Evolutionary conservation across 2,888 invertebrate genomes (phyloP).

Genomic region (Drosophila stalkeri): DNA sequence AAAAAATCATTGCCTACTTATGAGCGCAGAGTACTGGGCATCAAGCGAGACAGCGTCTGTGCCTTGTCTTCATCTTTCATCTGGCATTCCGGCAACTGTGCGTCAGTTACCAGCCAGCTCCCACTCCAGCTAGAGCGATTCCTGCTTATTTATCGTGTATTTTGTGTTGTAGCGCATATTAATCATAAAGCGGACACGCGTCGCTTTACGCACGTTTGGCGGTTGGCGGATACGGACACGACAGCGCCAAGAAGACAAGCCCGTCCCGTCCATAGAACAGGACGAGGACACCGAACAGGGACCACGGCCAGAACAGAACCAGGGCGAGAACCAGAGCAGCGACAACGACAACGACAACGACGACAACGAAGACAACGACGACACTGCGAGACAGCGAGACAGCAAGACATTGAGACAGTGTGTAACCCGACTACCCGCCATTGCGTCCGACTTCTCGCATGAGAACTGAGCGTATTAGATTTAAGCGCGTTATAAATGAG

Average conservation of each 20-base stretch:
- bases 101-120: slow-evolving; percentile 26
- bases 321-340: slow-evolving; percentile 4
- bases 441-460: slow-evolving; percentile 48
- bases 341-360: not conserved
- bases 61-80: slow-evolving; percentile 56
- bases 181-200: slow-evolving; percentile 80
- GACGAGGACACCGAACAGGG: slow-evolving; percentile 5
- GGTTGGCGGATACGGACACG: slow-evolving; percentile 68
- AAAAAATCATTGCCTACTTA: slow-evolving; percentile 59
- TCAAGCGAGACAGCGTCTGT: slow-evolving; percentile 30
- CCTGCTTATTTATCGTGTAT: slow-evolving; percentile 72
- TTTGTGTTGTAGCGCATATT: slow-evolving; percentile 79
- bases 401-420: slow-evolving; percentile 36
- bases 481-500: slow-evolving; percentile 80
- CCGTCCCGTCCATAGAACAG: slow-evolving; percentile 33
- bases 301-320: slow-evolving; percentile 6
- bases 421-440: slow-evolving; percentile 54
- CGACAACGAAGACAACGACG: slow-evolving; percentile 3
- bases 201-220: slow-evolving; percentile 81
- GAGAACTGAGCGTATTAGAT: slow-evolving; percentile 74
- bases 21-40: slow-evolving; percentile 34
- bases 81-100: slow-evolving; percentile 39
- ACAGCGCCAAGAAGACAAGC: slow-evolving; percentile 66
- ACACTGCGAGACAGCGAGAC: slow-evolving; percentile 11
- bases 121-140: slow-evolving; percentile 12